Percentiles rank a stretch among this genome's conserved stretches.
Evolutionary conservation across 2,113 vertebrate genomes (phyloP).

Genomic region (Eretmochelys imbricata): DNA sequence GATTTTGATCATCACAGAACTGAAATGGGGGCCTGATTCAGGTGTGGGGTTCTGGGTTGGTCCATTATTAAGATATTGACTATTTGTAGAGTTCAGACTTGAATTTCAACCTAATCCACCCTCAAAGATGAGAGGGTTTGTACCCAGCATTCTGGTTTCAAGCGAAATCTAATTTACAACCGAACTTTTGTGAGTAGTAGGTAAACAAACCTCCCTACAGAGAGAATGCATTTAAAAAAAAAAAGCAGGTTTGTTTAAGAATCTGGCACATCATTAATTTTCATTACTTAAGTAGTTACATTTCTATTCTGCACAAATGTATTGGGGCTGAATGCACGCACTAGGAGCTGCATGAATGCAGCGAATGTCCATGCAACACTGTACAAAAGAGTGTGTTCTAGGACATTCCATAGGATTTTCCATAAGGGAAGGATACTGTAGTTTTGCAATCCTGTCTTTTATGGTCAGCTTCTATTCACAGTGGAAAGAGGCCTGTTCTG

Average conservation of each 20-base stretch:
- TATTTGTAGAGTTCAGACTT: background rate
- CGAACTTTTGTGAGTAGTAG: background rate
- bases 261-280: background rate
- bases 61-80: background rate
- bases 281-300: background rate
- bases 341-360: background rate
- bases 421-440: background rate
- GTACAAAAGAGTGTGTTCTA: background rate
- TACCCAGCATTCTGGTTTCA: background rate
- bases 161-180: background rate
- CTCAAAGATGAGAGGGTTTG: background rate
- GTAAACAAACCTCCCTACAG: background rate
- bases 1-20: background rate
- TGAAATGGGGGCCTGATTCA: background rate
- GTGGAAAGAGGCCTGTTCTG: background rate
- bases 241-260: background rate
- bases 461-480: background rate
- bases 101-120: no score
- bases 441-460: background rate
- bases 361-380: background rate
- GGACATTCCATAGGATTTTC: background rate
- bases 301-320: background rate
- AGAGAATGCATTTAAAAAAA: background rate
- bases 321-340: background rate
- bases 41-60: no score